phyloP scores from a whole-genome alignment of 2,113 vertebrate species.

The Rhabdomys dilectus region DNA sequence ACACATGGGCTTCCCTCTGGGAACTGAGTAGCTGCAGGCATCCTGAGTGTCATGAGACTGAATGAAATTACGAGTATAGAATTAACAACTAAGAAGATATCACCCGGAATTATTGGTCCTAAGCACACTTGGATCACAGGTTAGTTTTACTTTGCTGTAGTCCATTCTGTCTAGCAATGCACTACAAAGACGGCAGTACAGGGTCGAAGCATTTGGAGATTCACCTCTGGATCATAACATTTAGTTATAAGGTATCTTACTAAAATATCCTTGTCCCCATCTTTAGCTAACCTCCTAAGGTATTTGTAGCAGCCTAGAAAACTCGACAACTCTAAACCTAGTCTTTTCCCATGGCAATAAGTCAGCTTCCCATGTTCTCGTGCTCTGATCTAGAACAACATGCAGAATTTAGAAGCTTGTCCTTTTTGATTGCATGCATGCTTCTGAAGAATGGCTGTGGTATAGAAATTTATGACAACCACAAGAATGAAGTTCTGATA shows the following conservation, averaged over 20 bases:
- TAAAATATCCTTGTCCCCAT: not conserved
- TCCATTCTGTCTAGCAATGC: not conserved
- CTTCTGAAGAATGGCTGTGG: not conserved
- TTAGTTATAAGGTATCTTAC: not conserved
- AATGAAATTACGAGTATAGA: not conserved
- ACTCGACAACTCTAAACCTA: not conserved
- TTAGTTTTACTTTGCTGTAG: not conserved
- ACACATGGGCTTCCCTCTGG: not conserved
- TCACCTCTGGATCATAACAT: not conserved
- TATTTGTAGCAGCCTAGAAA: not conserved
- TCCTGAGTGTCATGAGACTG: too few species aligned
- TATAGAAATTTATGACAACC: conserved; percentile 21
- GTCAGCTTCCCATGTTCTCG: not conserved
- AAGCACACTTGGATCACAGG: not conserved
- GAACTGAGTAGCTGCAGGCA: not conserved
- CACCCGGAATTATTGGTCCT: not conserved
- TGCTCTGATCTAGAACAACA: not conserved
- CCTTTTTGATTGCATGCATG: not conserved
- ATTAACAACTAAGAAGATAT: not conserved
- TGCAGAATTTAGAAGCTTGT: not conserved
- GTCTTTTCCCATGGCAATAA: not conserved
- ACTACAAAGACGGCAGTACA: not conserved
- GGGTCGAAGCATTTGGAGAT: not conserved
- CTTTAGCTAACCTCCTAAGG: not conserved
- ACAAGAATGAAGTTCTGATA: not conserved